Base-by-base conservation (phyloP, 1,140 invertebrate genomes). In the Trypoxylus dichotomus region DNA sequence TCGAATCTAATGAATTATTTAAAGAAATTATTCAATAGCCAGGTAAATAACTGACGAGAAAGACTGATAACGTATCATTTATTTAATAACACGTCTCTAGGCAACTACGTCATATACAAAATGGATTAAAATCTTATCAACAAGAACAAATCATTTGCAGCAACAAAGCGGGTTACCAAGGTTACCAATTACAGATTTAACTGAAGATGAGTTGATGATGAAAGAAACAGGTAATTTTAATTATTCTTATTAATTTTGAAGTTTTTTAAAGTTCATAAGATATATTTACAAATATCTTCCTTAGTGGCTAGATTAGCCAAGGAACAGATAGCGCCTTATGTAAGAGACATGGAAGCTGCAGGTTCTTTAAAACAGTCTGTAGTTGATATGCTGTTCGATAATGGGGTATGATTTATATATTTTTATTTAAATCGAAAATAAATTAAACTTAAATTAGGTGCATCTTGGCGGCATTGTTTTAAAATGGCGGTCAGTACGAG, bases 281-380 rank as follows among this genome's bases (percentile, higher is more conserved):
- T 37, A 37, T 8, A 8, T 75, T 75, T 75, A 54, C 76, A 37
- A 75, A 63, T 79, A 37, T 78, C 72, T 76, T 54, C 43, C 74
- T 42, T 63, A 97, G 96, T 98, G 81, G 89, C 92, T 41, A 95
- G 94, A 87, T 88, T 99, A 79, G 94, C 96, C 0, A 90, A 90
- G 80, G 96, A 98, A 84, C 92, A 96, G 86, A 95, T 99, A 82
- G 88, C 88, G 11, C 97, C 97, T 0, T 85, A 94, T 10, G 96
- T 98, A 0, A 91, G 90, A 81, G 93, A 97, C 88, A 99, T 99
- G 97, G 97, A 99, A 85, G 91, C 93, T 74, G 93, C 95, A 80
- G 91, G 92, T 77, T 91, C 92, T 84, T 92, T 98, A 75, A 93
- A 95, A 76, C 88, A 90, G 3, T 87, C 89, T 11, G 85, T 98